These are phyloP conservation scores for Dermolepida albohirtum DNA, from an alignment of 2,888 invertebrate genomes.

Conservation along the genomic window DNA sequence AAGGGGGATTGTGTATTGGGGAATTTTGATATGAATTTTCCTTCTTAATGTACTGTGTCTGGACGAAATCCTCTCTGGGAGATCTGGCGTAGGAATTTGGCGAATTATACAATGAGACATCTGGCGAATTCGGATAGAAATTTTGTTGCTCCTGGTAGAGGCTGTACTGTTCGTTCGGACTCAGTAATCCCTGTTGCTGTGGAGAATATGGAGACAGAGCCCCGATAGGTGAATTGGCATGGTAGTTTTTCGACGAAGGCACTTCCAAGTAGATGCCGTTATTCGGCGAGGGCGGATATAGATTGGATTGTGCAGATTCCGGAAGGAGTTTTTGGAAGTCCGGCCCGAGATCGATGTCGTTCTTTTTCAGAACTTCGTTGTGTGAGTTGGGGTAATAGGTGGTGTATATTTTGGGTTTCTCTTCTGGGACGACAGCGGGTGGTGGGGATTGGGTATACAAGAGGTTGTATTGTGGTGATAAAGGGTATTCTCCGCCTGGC, in stretches of 20 bases:
- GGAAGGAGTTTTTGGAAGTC: constrained; percentile 62
- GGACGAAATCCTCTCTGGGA: constrained; percentile 67
- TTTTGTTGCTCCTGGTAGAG: constrained; percentile 63
- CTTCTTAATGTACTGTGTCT: constrained; percentile 62
- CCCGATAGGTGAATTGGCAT: constrained; percentile 57
- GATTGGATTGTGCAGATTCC: constrained; percentile 46
- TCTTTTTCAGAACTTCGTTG: constrained; percentile 53
- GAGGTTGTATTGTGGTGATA: constrained; percentile 65
- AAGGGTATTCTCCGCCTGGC: constrained; percentile 71
- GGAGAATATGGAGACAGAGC: constrained; percentile 63
- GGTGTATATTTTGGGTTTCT: constrained; percentile 60
- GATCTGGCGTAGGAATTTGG: constrained; percentile 69
- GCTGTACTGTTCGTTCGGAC: constrained; percentile 67
- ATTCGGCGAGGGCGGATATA: constrained; percentile 46
- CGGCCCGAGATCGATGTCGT: constrained; percentile 58
- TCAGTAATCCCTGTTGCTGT: constrained; percentile 62
- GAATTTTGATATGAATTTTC: constrained; percentile 69
- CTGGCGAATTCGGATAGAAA: constrained; percentile 65
- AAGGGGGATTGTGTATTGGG: constrained; percentile 65
- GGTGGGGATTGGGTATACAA: constrained; percentile 61
- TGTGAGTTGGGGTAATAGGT: constrained; percentile 59
- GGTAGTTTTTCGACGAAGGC: constrained; percentile 59
- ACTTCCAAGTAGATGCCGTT: constrained; percentile 61
- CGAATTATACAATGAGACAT: constrained; percentile 67
- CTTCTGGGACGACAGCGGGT: constrained; percentile 63